Base-by-base conservation (phyloP, 2,113 vertebrate genomes). In the Notothenia rossii region DNA sequence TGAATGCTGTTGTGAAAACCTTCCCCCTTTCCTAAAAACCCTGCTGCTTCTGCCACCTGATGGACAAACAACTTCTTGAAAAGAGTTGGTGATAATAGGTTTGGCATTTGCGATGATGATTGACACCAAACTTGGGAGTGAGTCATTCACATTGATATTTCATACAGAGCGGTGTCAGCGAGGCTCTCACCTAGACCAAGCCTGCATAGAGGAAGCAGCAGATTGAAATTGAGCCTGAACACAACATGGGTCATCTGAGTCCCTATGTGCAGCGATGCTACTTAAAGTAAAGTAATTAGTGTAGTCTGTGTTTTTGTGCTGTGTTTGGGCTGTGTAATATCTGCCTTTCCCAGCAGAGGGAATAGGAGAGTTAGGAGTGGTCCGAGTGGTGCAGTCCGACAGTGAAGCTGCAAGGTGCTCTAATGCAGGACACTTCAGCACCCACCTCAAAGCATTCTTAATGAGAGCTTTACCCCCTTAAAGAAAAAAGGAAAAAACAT, bases 311-410 rank as follows among this genome's bases (percentile, higher is more conserved):
- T 54, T 67, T 67, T 55, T 0, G 54, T 66, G 10, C 49, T 80
- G 17, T 25, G 11, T 80, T 68, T 45, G 17, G 36, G 65, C 71
- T 74, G 83, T 94, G 94, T 83, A 94, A 93, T 94, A 93, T 94
- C 93, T 96, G 92, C 95, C 95, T 95, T 94, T 88, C 77, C 93
- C 95, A 95, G 95, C 93, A 96, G 95, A 94, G 95, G 95, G 95
- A 93, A 94, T 87, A 94, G 93, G 88, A 94, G 93, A 95, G 93
- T 94, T 87, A 94, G 88, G 83, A 93, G 94, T 91, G 78, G 87
- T 82, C 77, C 17, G 4, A 89, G 82, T 91, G 85, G 87, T 87
- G 89, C 90, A 93, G 88, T 88, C 75, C 71, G 53, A 77, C 81
- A 65, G 55, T 67, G 69, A 84, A 79, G 74, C 73, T 87, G 85